Evolutionary conservation across 2,888 invertebrate species (phyloP).

Genomic region (Rotaria sp.): DNA sequence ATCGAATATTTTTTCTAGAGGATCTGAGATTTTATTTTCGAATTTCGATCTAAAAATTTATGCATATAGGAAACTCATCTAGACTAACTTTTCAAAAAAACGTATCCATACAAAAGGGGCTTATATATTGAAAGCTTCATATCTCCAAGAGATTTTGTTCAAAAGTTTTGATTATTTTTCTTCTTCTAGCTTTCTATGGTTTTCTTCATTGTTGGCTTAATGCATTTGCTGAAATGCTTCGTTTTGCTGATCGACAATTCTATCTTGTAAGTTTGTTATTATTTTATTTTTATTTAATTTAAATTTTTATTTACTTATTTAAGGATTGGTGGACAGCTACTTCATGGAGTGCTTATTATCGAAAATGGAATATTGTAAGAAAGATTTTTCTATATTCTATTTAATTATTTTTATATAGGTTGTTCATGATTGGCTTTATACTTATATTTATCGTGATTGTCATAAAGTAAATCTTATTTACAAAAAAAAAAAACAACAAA

Average conservation of each 20-base stretch:
- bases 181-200: constrained; percentile 73
- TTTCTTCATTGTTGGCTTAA: constrained; percentile 84
- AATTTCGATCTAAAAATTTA: no score
- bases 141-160: no score
- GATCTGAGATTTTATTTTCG: no score
- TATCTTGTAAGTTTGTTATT: constrained; percentile 58
- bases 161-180: no score
- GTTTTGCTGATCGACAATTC: constrained; percentile 77
- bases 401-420: constrained; percentile 73
- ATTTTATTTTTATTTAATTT: neutral
- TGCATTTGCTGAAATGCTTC: constrained; percentile 77
- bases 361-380: constrained; percentile 72
- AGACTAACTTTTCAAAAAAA: no score
- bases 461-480: neutral
- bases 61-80: no score
- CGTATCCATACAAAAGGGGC: no score
- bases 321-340: constrained; percentile 90
- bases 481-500: neutral
- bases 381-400: neutral
- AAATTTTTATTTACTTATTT: constrained; percentile 41
- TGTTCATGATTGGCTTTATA: constrained; percentile 85
- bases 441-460: constrained; percentile 74
- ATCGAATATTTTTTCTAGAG: no score
- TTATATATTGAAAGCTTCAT: no score
- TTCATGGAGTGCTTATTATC: constrained; percentile 71